These are phyloP conservation scores for Pristionchus japonicus DNA, from an alignment of 2,888 invertebrate genomes.

Conservation along the genomic window DNA sequence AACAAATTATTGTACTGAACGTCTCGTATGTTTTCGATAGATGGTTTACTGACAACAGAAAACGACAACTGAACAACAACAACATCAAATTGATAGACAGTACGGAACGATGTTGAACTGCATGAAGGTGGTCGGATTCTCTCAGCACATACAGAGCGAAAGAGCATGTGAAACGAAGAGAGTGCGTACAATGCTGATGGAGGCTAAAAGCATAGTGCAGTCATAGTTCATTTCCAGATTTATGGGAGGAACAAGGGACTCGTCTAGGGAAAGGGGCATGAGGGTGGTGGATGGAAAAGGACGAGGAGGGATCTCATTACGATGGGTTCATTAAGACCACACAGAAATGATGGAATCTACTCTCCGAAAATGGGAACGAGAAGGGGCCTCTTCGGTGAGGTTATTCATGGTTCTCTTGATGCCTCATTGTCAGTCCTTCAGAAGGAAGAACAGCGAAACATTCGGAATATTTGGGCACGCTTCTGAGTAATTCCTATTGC, in stretches of 20 bases:
- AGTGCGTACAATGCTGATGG: not conserved
- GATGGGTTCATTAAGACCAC: not conserved
- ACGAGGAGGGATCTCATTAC: not conserved
- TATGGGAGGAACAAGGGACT: not conserved
- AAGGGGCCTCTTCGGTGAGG: too few relatives aligned
- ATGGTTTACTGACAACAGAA: not conserved
- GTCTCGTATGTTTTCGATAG: not conserved
- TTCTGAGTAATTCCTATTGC: not conserved
- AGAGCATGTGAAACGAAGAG: too few relatives aligned
- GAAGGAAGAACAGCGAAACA: too few relatives aligned
- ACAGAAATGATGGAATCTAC: too few relatives aligned
- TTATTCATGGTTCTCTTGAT: not conserved
- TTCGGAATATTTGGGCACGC: too few relatives aligned
- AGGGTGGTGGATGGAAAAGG: not conserved
- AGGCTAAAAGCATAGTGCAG: not conserved
- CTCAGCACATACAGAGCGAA: not conserved
- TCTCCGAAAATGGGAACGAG: too few relatives aligned
- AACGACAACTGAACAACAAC: too few relatives aligned
- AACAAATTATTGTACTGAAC: too few relatives aligned
- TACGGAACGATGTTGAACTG: too few relatives aligned
- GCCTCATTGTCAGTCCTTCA: not conserved
- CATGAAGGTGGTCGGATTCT: not conserved
- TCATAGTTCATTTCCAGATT: conserved; percentile 10
- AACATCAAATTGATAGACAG: too few relatives aligned
- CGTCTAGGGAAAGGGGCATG: not conserved